These are phyloP conservation scores for Hydrophis major DNA, from an alignment of 2,797 vertebrate species.

Conservation along the genomic window DNA sequence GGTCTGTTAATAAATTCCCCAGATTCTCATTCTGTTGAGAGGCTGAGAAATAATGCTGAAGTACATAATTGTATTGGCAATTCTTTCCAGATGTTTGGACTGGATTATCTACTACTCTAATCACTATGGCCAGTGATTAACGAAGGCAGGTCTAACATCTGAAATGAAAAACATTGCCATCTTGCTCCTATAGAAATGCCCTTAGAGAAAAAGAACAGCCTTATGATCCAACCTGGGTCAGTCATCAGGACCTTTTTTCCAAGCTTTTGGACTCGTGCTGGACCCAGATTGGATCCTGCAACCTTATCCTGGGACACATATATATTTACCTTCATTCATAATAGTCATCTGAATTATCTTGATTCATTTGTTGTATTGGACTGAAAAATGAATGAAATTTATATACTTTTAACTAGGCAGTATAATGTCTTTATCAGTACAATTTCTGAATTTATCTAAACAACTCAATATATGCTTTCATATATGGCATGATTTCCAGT, in stretches of 20 bases:
- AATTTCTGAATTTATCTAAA: neutral
- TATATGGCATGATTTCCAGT: neutral
- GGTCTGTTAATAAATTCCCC: neutral
- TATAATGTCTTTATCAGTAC: fast-evolving
- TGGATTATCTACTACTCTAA: neutral
- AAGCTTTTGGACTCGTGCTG: neutral
- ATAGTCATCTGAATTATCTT: neutral
- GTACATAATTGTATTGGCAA: neutral
- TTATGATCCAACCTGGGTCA: neutral
- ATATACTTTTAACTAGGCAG: neutral
- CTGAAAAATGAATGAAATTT: fast-evolving
- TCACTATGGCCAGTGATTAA: neutral
- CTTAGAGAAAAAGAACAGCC: neutral
- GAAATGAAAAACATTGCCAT: neutral
- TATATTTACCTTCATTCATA: neutral
- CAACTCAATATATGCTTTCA: neutral
- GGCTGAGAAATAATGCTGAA: neutral
- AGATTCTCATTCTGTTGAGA: neutral
- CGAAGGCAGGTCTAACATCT: neutral
- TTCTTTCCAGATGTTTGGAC: neutral
- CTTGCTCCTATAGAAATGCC: slow-evolving; percentile 44
- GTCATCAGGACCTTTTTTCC: neutral
- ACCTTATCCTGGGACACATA: neutral
- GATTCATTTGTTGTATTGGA: fast-evolving
- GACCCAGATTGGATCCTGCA: neutral